A percentile compares a stretch with the other conserved stretches of the same genome.
phyloP scores from a whole-genome alignment of 2,113 vertebrate genomes.

The Rallus limicola region DNA sequence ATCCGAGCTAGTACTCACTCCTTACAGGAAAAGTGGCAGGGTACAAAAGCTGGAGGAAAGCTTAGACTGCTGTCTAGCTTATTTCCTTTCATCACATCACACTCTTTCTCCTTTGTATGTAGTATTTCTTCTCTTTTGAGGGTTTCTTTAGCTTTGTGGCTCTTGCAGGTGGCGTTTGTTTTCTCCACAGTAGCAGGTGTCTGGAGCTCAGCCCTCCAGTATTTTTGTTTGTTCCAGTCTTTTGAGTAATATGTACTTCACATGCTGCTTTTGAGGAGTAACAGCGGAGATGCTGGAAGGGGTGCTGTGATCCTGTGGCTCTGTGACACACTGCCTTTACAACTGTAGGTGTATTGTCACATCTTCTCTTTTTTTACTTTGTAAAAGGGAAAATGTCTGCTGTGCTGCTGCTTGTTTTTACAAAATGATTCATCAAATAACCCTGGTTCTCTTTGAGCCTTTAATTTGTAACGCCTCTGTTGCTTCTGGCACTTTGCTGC shows the following conservation, averaged over 20 bases:
- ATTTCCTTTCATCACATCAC: background rate
- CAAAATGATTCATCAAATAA: constrained; percentile 22
- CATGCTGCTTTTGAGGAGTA: background rate
- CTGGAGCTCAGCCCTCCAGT: background rate
- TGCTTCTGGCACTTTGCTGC: constrained; percentile 28
- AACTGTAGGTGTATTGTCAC: background rate
- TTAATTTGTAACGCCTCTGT: constrained; percentile 17
- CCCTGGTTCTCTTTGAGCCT: background rate
- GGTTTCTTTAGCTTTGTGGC: background rate
- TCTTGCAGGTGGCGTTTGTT: background rate
- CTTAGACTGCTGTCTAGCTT: background rate
- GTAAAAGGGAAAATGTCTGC: background rate
- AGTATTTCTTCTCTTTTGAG: background rate
- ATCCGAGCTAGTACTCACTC: background rate
- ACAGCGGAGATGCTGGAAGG: background rate
- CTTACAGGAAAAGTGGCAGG: background rate
- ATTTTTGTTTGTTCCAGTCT: background rate
- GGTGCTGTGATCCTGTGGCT: background rate
- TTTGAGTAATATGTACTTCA: background rate
- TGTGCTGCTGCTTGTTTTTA: background rate
- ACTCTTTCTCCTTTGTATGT: background rate
- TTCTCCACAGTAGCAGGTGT: background rate
- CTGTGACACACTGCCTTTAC: background rate
- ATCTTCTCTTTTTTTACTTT: background rate
- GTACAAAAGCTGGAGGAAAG: background rate